Evolutionary conservation across 2,888 invertebrate species (phyloP).

Genomic region (Cantharis lateralis): DNA sequence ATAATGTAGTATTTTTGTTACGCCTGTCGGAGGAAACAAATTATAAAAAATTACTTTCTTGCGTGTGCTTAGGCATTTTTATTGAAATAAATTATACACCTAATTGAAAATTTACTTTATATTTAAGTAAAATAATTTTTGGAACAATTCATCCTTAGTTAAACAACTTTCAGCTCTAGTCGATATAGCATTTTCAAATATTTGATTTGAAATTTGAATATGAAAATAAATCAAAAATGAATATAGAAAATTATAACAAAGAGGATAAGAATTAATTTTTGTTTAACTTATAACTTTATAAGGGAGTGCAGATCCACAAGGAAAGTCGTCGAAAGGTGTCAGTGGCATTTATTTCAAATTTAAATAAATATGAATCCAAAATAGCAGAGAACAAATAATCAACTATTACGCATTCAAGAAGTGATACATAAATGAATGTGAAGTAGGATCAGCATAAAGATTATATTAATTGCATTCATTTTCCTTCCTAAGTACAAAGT

Average conservation of each 20-base stretch:
- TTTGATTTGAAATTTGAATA: neutral
- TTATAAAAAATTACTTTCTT: neutral
- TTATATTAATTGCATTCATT: conserved; percentile 29
- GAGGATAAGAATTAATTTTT: neutral
- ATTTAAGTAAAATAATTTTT: neutral
- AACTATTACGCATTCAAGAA: conserved; percentile 1
- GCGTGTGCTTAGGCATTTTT: neutral
- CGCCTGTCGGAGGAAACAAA: neutral
- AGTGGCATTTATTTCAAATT: neutral
- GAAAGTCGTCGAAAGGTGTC: neutral
- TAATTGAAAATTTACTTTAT: neutral
- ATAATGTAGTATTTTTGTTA: neutral
- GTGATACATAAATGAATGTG: conserved; percentile 11
- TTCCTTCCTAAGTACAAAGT: conserved; percentile 18
- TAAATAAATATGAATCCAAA: neutral
- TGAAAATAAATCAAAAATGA: neutral
- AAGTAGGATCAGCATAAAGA: conserved; percentile 28
- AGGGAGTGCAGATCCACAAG: neutral
- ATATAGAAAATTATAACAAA: neutral
- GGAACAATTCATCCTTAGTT: neutral
- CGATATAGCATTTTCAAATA: neutral
- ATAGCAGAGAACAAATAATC: neutral
- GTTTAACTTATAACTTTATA: neutral
- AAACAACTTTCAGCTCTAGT: neutral
- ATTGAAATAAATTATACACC: neutral